Evolutionary conservation across 1,140 invertebrate species (phyloP), one percentile per base, ranked within the genome.

Genomic region (Drosophila sproati): DNA sequence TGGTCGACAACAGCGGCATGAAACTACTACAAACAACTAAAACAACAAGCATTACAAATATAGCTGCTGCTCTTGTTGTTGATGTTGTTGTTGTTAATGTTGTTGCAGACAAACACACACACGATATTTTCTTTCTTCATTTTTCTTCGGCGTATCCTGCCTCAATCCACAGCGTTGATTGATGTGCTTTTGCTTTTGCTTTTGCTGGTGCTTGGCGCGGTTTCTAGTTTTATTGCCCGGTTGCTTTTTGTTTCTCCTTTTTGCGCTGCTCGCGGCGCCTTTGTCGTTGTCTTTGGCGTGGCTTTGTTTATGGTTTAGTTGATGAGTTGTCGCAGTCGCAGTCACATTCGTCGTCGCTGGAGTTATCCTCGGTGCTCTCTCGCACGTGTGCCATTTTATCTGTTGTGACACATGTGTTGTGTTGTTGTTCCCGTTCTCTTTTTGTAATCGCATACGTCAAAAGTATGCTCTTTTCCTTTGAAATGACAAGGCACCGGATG

Each of bases 391-490:
- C 64, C 74, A 39, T 39, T 73, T 37, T 73, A 64, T 47, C 56
- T 45, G 62, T 3, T 43, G 31, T 41, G 43, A 59, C 35, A 50
- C 41, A 56, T 62, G 66, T 76, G 66, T 72, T 75, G 41, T 70
- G 72, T 39, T 37, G 7, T 74, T 59, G 56, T 61, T 39, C 12
- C 51, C 50, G 64, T 12, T 39, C n/a, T 56, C 66, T 45, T 62
- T 66, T 77, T 71, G 83, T 88, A 87, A 88, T 87, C 82, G 83
- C 85, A 88, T 88, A 88, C 74, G 85, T 88, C 83, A 88, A 79
- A 88, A 88, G 88, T 88, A 89, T 88, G 83, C 73, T 83, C 83
- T 71, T 89, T 71, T 70, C 70, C 66, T 74, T 66, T 74, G 83
- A 80, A 77, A 83, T 80, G 83, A 83, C 81, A 73, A 77, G 70